A percentile compares a stretch with the other conserved stretches of the same genome.
These are phyloP conservation scores for Lagocephalus sceleratus DNA, from an alignment of 2,797 vertebrate genomes.

Conservation along the genomic window DNA sequence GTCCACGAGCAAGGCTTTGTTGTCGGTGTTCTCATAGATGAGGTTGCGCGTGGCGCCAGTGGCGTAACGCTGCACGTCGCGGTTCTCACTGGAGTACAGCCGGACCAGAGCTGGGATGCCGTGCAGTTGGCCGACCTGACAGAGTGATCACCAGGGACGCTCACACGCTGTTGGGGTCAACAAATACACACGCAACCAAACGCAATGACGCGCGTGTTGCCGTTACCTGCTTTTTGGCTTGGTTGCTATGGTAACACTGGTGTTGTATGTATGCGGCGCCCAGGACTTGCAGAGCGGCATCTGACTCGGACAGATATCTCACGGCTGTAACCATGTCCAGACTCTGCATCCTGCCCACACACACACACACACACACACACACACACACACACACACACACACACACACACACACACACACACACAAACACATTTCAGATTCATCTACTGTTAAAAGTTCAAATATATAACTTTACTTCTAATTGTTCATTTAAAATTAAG, in stretches of 20 bases:
- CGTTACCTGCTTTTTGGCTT: constrained; percentile 78
- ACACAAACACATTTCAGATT: background rate
- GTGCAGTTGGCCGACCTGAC: constrained; percentile 84
- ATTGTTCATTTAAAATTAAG: background rate
- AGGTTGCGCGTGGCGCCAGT: constrained; percentile 93
- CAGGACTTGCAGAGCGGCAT: constrained; percentile 85
- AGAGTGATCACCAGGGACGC: background rate
- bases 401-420: background rate
- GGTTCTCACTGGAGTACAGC: constrained; percentile 88
- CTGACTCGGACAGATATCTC: constrained; percentile 84
- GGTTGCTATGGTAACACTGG: constrained; percentile 89
- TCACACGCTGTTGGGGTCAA: background rate
- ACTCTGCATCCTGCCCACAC: constrained; percentile 76
- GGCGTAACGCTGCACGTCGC: constrained; percentile 90
- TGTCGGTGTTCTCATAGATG: constrained; percentile 90
- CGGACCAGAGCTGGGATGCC: constrained; percentile 86
- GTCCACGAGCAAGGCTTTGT: constrained; percentile 88
- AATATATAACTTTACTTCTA: too few relatives aligned
- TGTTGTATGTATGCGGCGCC: constrained; percentile 94
- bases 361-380: constrained; percentile 22
- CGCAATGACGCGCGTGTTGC: background rate
- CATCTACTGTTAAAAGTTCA: too few relatives aligned
- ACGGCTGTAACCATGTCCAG: constrained; percentile 89
- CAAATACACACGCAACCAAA: background rate
- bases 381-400: constrained; percentile 5